A percentile compares a stretch with the other conserved stretches of the same genome.
phyloP scores from a whole-genome alignment of 2,888 invertebrate species.

The Eulithis testata region DNA sequence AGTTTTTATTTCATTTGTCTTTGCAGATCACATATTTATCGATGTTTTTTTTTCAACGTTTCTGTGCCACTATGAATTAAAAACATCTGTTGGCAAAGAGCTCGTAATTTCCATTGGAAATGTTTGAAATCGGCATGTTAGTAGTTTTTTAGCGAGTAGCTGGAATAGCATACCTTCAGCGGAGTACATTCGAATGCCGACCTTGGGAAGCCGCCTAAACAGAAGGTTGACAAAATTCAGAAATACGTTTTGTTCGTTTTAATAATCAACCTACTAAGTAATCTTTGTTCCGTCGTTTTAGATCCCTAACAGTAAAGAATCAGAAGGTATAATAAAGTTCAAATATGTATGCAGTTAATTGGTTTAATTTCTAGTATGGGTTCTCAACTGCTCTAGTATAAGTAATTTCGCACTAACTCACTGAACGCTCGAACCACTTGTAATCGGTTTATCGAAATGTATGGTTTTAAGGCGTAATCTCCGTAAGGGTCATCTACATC shows the following conservation, averaged over 20 bases:
- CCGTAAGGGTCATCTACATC: conserved; percentile 7
- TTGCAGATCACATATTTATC: conserved; percentile 6
- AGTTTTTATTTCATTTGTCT: background rate
- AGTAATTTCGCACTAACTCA: conserved; percentile 6
- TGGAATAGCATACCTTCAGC: conserved; percentile 28
- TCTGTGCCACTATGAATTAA: conserved; percentile 7
- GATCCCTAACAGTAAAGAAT: background rate
- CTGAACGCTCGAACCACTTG: conserved; percentile 1
- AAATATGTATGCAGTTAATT: background rate
- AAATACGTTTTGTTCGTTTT: conserved; percentile 13
- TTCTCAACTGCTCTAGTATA: conserved; percentile 10
- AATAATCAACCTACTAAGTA: background rate
- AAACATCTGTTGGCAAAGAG: conserved; percentile 15
- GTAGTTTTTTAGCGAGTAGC: conserved; percentile 13
- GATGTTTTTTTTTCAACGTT: background rate
- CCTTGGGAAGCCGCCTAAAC: conserved; percentile 20
- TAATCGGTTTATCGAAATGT: conserved; percentile 13
- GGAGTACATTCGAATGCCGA: conserved; percentile 25
- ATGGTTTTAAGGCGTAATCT: conserved; percentile 11
- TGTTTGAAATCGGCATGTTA: conserved; percentile 16
- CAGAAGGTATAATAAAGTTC: too few species aligned
- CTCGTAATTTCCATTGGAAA: conserved; percentile 16
- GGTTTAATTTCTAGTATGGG: conserved; percentile 22
- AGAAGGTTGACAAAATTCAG: conserved; percentile 18
- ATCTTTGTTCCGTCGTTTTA: background rate